Conservation (phyloP, 2,113 vertebrate genomes). For the Polypterus senegalus region DNA sequence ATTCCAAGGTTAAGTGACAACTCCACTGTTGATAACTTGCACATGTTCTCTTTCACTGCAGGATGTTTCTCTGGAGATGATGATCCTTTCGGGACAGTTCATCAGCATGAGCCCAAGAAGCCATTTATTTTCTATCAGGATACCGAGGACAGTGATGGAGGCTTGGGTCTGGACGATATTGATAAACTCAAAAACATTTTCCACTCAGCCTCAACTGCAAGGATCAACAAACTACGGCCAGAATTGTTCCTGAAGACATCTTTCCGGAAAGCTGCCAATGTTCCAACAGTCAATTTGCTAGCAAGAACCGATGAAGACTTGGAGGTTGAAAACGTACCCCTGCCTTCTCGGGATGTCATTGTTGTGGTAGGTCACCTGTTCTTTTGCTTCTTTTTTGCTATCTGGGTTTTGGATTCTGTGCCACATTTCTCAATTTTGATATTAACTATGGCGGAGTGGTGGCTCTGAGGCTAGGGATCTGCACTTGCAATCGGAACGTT, state of each 20-base stretch:
- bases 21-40: too few relatives aligned
- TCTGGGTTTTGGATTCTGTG: background rate
- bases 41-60: constrained; percentile 24
- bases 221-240: constrained; percentile 37
- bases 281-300: constrained; percentile 50
- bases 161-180: constrained; percentile 39
- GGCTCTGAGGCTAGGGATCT: too few relatives aligned
- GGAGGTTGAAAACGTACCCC: constrained; percentile 57
- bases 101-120: constrained; percentile 42
- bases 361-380: constrained; percentile 51
- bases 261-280: constrained; percentile 44
- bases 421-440: too few relatives aligned
- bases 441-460: too few relatives aligned
- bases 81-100: constrained; percentile 46
- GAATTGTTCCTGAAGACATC: constrained; percentile 44
- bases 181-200: constrained; percentile 41
- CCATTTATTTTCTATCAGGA: constrained; percentile 50
- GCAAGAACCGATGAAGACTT: constrained; percentile 45
- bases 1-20: too few relatives aligned
- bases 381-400: background rate
- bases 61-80: constrained; percentile 51
- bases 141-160: constrained; percentile 48
- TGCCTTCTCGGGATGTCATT: constrained; percentile 51
- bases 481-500: too few relatives aligned
- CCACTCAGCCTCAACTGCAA: constrained; percentile 28